These are phyloP conservation scores for Odontocerum albicorne DNA, from an alignment of 2,888 invertebrate genomes.

Conservation along the genomic window DNA sequence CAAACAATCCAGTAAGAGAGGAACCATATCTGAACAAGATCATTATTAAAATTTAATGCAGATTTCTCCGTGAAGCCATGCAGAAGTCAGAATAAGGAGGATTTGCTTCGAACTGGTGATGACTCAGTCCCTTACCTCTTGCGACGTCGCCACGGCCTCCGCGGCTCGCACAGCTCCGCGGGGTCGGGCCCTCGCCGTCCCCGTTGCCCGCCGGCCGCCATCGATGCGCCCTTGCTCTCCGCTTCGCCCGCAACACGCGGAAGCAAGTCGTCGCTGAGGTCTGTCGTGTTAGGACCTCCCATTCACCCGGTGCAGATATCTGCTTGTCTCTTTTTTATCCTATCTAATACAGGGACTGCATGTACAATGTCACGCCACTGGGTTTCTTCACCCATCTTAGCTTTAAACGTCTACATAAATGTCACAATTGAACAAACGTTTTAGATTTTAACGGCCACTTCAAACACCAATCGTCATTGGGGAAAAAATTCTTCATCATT, in stretches of 20 bases:
- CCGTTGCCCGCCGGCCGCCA: slow-evolving; percentile 12
- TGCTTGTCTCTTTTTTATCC: not conserved
- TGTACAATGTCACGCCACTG: not conserved
- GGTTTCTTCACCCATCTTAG: not conserved
- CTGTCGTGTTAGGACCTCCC: slow-evolving; percentile 20
- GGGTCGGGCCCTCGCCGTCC: slow-evolving; percentile 15
- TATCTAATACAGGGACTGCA: too few relatives aligned
- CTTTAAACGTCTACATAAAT: not conserved
- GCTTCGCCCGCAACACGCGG: slow-evolving; percentile 19
- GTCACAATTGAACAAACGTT: too few relatives aligned
- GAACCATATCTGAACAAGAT: too few relatives aligned
- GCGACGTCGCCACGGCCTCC: slow-evolving; percentile 21
- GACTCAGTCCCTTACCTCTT: slow-evolving; percentile 28
- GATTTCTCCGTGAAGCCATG: too few relatives aligned
- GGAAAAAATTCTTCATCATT: too few relatives aligned
- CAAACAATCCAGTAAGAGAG: too few relatives aligned
- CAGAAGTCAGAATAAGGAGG: too few relatives aligned
- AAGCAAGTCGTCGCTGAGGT: slow-evolving; percentile 18
- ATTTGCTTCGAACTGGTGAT: too few relatives aligned
- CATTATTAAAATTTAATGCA: too few relatives aligned
- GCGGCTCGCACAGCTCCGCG: slow-evolving; percentile 22
- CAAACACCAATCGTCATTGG: too few relatives aligned
- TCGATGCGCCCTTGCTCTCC: slow-evolving; percentile 9
- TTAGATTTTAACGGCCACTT: too few relatives aligned
- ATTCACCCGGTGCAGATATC: slow-evolving; percentile 11